A percentile compares a stretch with the other conserved stretches of the same genome.
These are phyloP conservation scores for Rhynchotus rufescens DNA, from an alignment of 2,797 vertebrate genomes.

Conservation along the genomic window DNA sequence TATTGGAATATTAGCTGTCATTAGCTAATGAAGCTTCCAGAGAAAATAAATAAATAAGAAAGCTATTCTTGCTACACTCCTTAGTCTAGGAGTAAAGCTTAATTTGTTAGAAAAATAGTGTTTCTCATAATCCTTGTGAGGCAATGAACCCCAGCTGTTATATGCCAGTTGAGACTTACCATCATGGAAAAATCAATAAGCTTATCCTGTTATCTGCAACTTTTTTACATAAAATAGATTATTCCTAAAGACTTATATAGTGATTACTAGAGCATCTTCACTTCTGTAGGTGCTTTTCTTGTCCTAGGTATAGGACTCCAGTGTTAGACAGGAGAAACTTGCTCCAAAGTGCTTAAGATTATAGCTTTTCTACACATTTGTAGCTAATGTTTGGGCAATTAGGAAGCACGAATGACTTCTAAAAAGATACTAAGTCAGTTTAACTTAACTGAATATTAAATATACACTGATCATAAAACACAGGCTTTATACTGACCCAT, in stretches of 20 bases:
- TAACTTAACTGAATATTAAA: not conserved
- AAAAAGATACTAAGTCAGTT: not conserved
- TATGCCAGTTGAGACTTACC: not conserved
- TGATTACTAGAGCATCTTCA: not conserved
- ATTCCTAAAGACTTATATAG: not conserved
- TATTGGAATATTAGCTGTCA: not conserved
- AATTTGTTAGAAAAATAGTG: not conserved
- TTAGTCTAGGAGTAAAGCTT: not conserved
- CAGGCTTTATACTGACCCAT: not conserved
- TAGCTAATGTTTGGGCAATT: not conserved
- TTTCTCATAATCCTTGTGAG: not conserved
- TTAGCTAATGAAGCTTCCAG: not conserved
- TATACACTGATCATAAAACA: not conserved
- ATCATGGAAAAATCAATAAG: not conserved
- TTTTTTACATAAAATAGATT: not conserved
- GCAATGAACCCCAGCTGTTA: not conserved
- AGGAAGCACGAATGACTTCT: not conserved
- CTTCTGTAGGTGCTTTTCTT: not conserved
- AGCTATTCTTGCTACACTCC: not conserved
- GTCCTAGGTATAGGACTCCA: not conserved
- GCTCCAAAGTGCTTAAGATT: not conserved
- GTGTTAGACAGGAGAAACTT: not conserved
- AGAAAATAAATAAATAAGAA: accelerated
- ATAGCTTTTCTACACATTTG: not conserved
- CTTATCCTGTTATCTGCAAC: not conserved